Evolutionary conservation across 1,140 invertebrate genomes (phyloP).

Genomic region (Philopotamus ludificatus): DNA sequence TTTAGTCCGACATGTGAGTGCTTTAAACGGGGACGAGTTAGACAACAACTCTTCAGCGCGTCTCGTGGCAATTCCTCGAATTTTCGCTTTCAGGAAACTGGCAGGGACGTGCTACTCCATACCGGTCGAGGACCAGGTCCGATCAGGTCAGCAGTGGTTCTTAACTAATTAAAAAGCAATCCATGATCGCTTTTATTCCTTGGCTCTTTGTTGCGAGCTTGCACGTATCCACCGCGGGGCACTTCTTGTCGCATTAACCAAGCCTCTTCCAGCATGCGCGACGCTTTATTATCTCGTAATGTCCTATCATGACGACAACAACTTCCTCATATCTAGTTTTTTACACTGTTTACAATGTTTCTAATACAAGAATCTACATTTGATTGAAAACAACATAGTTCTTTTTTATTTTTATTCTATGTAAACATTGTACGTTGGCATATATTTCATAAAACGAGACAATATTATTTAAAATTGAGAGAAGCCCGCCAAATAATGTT

Average conservation of each 20-base stretch:
- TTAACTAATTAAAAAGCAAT: conserved; percentile 27
- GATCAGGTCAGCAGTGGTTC: not conserved
- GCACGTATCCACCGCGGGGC: not conserved
- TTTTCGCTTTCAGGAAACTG: conserved; percentile 9
- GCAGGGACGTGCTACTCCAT: not conserved
- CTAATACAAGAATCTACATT: too few species aligned
- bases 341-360: too few species aligned
- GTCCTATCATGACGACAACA: not conserved
- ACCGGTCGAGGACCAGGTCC: not conserved
- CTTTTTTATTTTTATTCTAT: too few species aligned
- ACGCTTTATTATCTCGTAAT: conserved; percentile 26
- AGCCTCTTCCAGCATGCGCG: not conserved
- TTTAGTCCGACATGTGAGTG: conserved; percentile 20
- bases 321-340: too few species aligned
- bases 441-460: too few species aligned
- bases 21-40: conserved; percentile 11
- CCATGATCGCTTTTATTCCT: conserved; percentile 13
- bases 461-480: too few species aligned
- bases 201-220: not conserved
- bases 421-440: too few species aligned
- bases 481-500: too few species aligned
- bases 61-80: conserved; percentile 12
- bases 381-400: too few species aligned
- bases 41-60: conserved; percentile 14
- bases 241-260: not conserved